Conservation (phyloP, 2,797 vertebrate genomes). For the Anisognathus igniventris region DNA sequence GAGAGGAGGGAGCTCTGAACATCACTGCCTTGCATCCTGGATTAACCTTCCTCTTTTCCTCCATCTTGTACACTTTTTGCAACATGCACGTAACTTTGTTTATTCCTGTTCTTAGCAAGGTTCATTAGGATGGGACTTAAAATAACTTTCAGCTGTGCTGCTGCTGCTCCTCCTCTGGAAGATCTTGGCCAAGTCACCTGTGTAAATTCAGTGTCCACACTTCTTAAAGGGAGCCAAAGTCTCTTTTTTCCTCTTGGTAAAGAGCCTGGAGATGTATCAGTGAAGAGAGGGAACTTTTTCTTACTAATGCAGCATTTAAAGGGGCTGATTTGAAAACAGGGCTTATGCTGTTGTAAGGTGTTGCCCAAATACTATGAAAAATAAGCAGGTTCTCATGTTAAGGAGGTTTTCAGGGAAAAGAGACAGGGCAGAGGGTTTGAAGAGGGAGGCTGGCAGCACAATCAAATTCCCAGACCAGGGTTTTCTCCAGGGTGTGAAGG, state of each 20-base stretch:
- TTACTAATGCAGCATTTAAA: background rate
- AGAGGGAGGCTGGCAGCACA: background rate
- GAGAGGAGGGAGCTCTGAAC: background rate
- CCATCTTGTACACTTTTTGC: background rate
- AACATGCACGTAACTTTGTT: fast-evolving
- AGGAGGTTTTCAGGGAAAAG: background rate
- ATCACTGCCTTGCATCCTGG: background rate
- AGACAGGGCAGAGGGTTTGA: background rate
- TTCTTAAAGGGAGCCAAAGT: background rate
- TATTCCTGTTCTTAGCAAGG: background rate
- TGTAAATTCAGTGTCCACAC: background rate
- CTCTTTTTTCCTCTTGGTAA: background rate
- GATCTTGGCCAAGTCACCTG: background rate
- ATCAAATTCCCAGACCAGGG: background rate
- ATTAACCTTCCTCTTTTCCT: background rate
- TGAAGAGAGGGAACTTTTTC: background rate
- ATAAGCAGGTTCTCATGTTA: background rate
- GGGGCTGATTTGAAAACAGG: background rate
- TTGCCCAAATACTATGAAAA: background rate
- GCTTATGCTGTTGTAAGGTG: background rate
- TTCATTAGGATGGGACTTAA: background rate
- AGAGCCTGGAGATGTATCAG: background rate
- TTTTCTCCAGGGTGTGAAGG: background rate
- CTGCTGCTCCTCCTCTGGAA: background rate
- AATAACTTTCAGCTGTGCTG: background rate